Percentiles rank a stretch among this genome's conserved stretches.
Evolutionary conservation across 2,797 vertebrate species (phyloP).

Genomic region (Sebastes goodei): DNA sequence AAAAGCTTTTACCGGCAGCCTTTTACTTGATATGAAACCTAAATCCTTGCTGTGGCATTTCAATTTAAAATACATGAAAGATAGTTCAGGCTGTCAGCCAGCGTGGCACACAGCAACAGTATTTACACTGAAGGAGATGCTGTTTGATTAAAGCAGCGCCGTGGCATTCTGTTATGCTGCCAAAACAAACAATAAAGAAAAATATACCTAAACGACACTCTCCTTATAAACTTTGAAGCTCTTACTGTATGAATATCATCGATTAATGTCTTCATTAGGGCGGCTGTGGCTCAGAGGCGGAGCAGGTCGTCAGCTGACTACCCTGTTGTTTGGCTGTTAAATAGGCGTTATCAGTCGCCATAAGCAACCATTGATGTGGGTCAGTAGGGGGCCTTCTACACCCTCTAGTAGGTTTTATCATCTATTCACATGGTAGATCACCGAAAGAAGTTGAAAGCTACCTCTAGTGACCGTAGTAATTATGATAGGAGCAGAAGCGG

Average conservation of each 20-base stretch:
- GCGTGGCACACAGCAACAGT: background rate
- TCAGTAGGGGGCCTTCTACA: too few relatives aligned
- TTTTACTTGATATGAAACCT: conserved; percentile 15
- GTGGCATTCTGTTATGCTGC: background rate
- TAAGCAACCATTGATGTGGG: too few relatives aligned
- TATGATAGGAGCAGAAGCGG: too few relatives aligned
- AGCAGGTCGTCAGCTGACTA: too few relatives aligned
- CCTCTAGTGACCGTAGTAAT: too few relatives aligned
- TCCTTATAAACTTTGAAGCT: background rate
- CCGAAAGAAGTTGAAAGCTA: too few relatives aligned
- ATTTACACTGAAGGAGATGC: background rate
- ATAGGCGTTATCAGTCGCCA: too few relatives aligned
- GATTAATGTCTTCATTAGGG: too few relatives aligned
- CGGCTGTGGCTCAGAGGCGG: too few relatives aligned
- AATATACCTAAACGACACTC: background rate
- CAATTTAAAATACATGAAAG: conserved; percentile 29
- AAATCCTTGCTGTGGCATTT: conserved; percentile 47
- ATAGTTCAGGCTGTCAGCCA: background rate
- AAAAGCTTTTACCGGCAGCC: background rate
- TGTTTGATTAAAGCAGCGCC: conserved; percentile 15
- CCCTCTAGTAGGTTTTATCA: too few relatives aligned
- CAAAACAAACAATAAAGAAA: background rate
- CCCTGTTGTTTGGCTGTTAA: too few relatives aligned
- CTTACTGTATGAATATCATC: background rate
- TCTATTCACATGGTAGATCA: too few relatives aligned